A percentile compares a stretch with the other conserved stretches of the same genome.
Conservation (phyloP, 2,113 vertebrate species). For the Nerophis ophidion region DNA sequence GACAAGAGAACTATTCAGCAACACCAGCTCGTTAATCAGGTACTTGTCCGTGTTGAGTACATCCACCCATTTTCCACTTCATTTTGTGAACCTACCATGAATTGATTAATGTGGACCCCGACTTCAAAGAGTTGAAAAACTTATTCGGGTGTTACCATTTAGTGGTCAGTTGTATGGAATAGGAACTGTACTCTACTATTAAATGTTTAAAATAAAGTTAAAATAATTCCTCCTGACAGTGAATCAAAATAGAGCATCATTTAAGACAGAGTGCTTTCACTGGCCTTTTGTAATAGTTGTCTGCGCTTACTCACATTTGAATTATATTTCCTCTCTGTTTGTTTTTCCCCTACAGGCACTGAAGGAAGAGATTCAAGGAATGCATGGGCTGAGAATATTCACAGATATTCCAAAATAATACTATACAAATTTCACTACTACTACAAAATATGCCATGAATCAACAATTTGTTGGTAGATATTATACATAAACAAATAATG, state of each 20-base stretch:
- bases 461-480: conserved; percentile 12
- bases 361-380: conserved; percentile 75
- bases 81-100: too few species aligned
- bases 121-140: too few species aligned
- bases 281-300: neutral
- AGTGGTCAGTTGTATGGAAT: too few species aligned
- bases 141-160: too few species aligned
- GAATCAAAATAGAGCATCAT: too few species aligned
- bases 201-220: too few species aligned
- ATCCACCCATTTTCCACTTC: neutral
- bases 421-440: conserved; percentile 3
- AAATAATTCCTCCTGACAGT: too few species aligned
- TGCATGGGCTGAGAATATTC: conserved; percentile 78
- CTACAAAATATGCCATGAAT: conserved; percentile 12
- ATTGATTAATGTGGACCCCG: too few species aligned
- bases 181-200: too few species aligned
- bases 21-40: conserved; percentile 91
- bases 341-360: conserved; percentile 63
- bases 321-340: neutral
- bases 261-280: too few species aligned
- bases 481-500: conserved; percentile 12
- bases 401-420: conserved; percentile 69
- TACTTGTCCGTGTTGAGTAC: conserved; percentile 37
- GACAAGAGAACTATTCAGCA: conserved; percentile 87
- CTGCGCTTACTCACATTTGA: too few species aligned